Evolutionary conservation across 2,113 vertebrate species (phyloP), one percentile per base, ranked within the genome.

Genomic region (Gallinago jamesoni): DNA sequence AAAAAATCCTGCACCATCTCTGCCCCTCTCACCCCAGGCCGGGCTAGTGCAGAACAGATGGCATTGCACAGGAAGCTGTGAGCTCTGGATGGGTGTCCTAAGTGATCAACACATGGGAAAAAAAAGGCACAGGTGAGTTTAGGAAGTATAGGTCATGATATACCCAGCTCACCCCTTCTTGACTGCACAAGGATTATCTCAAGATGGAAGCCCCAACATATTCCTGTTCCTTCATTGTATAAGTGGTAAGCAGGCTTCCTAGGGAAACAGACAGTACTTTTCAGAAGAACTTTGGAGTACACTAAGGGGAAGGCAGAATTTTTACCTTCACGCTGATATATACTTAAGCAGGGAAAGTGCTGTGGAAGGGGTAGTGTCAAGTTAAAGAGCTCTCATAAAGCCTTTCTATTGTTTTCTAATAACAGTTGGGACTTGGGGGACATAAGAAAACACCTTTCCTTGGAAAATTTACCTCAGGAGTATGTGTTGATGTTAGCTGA

Each of bases 341-440:
- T 25, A 33, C 18, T 59, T 27, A 52, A 79, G n/a, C 25, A 59
- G 27, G 14, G 9, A 25, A 30, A 10, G 12, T 41, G 21, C 14
- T 47, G 17, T 74, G 39, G 5, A 62, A 80, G 18, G 6, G 5
- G 1, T 35, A 47, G 12, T 75, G 74, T 53, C n/a, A 45, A 67
- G 16, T 3, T 60, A 28, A 74, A 67, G 18, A 45, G 6, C 6
- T 73, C 19, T 85, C 33, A 37, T 2, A 47, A 48, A 55, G 12
- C 17, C 17, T 20, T 80, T 74, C 17, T 55, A 4, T 52, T 59
- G 39, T 73, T 55, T 57, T 22, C 12, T 33, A 37, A 67, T 52
- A 79, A 5, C 0, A 3, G 4, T 13, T 56, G 19, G 25, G 22
- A 47, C 23, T 7, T 5, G 2, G 5, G 4, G 7, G 7, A 63